Conservation (phyloP, 2,888 invertebrate species). For the Eupithecia vulgata region DNA sequence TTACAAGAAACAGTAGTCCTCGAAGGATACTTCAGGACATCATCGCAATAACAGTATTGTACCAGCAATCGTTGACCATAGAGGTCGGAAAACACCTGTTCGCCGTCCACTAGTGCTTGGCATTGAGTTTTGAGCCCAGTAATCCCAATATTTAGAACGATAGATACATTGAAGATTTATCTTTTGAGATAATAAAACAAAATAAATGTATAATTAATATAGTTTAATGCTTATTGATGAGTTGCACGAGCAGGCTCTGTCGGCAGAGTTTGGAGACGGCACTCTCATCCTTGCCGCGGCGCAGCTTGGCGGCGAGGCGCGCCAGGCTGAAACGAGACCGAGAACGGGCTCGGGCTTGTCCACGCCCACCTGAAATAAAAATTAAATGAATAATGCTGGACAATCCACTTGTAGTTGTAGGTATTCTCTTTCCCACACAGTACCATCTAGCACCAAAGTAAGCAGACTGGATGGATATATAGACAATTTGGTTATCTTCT, state of each 20-base stretch:
- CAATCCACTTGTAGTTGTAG: too few species aligned
- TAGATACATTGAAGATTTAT: not conserved
- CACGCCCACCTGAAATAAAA: slow-evolving; percentile 49
- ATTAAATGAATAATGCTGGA: not conserved
- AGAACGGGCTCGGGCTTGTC: slow-evolving; percentile 58
- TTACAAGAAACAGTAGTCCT: not conserved
- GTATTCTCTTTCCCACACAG: too few species aligned
- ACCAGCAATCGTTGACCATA: too few species aligned
- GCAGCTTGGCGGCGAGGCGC: slow-evolving; percentile 70
- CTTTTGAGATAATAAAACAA: not conserved
- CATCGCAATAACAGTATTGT: too few species aligned
- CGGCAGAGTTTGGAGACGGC: slow-evolving; percentile 89
- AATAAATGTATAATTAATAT: slow-evolving; percentile 12
- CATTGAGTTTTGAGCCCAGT: too few species aligned
- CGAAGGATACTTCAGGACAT: not conserved
- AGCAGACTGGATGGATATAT: not conserved
- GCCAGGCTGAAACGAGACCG: slow-evolving; percentile 75
- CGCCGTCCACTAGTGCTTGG: too few species aligned
- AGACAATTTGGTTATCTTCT: too few species aligned
- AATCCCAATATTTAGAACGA: too few species aligned
- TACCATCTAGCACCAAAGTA: not conserved
- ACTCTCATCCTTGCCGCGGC: slow-evolving; percentile 76
- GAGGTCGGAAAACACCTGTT: too few species aligned
- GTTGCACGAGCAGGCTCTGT: slow-evolving; percentile 88
- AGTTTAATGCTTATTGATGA: slow-evolving; percentile 69